phyloP scores from a whole-genome alignment of 2,888 invertebrate species.

The Nymphalis urticae region DNA sequence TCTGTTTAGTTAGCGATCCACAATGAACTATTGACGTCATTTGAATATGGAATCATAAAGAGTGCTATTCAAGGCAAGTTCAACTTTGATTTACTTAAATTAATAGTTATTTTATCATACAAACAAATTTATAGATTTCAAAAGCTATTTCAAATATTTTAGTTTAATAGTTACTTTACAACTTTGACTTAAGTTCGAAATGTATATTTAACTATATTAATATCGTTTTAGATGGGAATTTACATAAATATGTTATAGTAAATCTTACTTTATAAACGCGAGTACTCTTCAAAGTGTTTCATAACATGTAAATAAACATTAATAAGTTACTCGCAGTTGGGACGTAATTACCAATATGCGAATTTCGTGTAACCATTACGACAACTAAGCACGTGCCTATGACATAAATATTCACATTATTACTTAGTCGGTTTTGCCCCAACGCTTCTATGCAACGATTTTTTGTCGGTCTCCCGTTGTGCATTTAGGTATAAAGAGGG shows the following conservation, averaged over 20 bases:
- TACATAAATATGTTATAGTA: not conserved
- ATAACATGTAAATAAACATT: conserved; percentile 47
- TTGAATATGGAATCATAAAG: too few species aligned
- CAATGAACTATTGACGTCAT: too few species aligned
- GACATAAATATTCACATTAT: conserved; percentile 80
- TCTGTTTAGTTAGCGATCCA: too few species aligned
- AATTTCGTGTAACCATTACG: conserved; percentile 72
- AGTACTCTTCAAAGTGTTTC: conserved; percentile 39
- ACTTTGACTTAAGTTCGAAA: not conserved
- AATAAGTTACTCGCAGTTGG: conserved; percentile 43
- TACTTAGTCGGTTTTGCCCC: conserved; percentile 58
- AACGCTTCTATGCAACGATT: conserved; percentile 57
- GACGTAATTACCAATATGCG: conserved; percentile 74
- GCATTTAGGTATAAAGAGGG: conserved; percentile 77
- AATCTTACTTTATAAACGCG: conserved; percentile 13
- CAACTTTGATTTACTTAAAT: too few species aligned
- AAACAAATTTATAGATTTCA: too few species aligned
- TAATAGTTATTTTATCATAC: too few species aligned
- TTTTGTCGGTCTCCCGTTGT: conserved; percentile 73
- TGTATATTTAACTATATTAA: conserved; percentile 4
- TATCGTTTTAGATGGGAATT: not conserved
- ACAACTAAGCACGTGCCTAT: conserved; percentile 74
- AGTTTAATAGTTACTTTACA: not conserved
- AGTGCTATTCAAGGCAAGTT: too few species aligned
- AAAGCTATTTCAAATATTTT: not conserved